These are phyloP conservation scores for Dolichoris vasculosae DNA, from an alignment of 1,140 invertebrate species.

Conservation along the genomic window DNA sequence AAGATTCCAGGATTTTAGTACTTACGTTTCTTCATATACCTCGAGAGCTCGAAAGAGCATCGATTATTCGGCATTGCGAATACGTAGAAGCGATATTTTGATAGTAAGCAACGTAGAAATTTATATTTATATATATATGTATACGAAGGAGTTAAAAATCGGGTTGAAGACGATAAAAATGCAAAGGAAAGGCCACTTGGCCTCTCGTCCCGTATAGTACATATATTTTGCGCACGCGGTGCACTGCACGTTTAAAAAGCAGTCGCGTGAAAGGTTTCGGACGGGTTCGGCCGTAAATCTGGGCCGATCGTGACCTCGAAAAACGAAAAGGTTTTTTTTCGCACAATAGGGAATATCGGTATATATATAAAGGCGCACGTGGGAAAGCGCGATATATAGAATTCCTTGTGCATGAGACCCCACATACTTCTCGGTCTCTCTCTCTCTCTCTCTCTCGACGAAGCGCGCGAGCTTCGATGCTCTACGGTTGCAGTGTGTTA, in stretches of 20 bases:
- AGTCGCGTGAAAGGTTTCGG: neutral
- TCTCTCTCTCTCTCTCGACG: neutral
- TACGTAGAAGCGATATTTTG: conserved; percentile 1
- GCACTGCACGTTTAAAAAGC: conserved; percentile 18
- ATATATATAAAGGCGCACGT: conserved; percentile 51
- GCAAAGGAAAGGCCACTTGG: neutral
- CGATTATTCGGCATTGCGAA: neutral
- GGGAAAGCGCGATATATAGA: conserved; percentile 55
- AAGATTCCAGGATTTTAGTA: conserved; percentile 2
- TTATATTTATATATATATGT: neutral
- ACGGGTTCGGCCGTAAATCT: conserved; percentile 49
- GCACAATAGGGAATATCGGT: conserved; percentile 43
- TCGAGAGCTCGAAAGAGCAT: neutral
- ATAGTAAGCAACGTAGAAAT: neutral
- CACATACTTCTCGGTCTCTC: conserved; percentile 22
- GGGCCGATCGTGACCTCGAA: conserved; percentile 54
- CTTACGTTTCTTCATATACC: neutral
- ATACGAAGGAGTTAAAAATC: no score
- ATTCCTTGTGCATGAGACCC: conserved; percentile 44
- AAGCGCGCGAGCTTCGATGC: neutral
- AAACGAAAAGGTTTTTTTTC: conserved; percentile 50
- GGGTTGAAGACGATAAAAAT: conserved; percentile 22
- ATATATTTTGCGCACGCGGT: conserved; percentile 6
- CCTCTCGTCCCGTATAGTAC: neutral
- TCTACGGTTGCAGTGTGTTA: conserved; percentile 52